phyloP scores from a whole-genome alignment of 2,113 vertebrate species.

The Nycticebus coucang region DNA sequence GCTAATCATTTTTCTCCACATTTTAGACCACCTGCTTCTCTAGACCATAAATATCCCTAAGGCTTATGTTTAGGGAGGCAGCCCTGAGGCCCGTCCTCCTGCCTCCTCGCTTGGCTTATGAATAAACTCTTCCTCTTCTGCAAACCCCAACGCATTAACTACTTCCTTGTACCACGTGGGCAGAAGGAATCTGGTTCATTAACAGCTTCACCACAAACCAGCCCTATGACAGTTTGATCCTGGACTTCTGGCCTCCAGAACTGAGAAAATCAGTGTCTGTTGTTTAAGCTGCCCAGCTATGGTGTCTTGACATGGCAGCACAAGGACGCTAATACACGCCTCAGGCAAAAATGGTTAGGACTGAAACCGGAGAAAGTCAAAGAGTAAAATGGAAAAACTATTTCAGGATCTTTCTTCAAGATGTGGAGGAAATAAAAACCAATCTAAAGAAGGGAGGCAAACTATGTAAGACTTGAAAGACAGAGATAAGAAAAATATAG shows the following conservation, averaged over 20 bases:
- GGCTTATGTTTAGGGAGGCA: too few relatives aligned
- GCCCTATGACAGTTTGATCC: not conserved
- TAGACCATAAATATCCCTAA: too few relatives aligned
- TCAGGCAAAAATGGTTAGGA: not conserved
- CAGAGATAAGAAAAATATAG: not conserved
- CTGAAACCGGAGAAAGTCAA: not conserved
- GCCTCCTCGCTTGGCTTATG: too few relatives aligned
- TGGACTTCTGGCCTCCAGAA: not conserved
- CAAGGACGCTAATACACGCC: not conserved
- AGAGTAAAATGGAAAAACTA: not conserved
- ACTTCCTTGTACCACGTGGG: too few relatives aligned
- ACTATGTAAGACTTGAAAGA: not conserved
- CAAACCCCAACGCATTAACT: too few relatives aligned
- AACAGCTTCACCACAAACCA: not conserved
- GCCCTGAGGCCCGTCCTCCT: too few relatives aligned
- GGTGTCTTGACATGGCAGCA: not conserved
- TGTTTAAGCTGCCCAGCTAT: not conserved
- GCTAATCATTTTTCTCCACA: too few relatives aligned
- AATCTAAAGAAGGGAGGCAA: not conserved
- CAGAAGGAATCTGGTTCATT: too few relatives aligned
- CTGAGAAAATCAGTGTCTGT: not conserved
- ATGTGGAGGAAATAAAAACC: not conserved
- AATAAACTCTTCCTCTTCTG: too few relatives aligned
- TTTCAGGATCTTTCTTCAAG: not conserved
- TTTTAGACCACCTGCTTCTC: too few relatives aligned